Evolutionary conservation across 2,888 invertebrate genomes (phyloP).

Genomic region (Tachystola acroxantha): DNA sequence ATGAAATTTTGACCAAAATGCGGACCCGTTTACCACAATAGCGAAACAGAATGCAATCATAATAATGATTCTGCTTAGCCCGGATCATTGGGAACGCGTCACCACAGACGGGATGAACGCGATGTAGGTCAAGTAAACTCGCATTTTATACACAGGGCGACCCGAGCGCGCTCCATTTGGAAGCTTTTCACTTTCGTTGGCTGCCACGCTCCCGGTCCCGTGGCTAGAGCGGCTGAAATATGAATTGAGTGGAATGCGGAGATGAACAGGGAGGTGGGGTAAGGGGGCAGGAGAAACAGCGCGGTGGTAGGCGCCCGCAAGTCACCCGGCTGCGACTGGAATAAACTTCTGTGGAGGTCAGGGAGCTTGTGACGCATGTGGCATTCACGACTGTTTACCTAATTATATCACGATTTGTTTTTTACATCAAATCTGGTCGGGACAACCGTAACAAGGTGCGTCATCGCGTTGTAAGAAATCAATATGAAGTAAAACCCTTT

Average conservation of each 20-base stretch:
- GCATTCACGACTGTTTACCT: constrained; percentile 19
- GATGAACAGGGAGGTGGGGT: constrained; percentile 14
- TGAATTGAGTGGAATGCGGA: constrained; percentile 21
- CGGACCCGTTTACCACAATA: too few relatives aligned
- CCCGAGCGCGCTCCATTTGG: constrained; percentile 21
- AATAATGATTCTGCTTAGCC: too few relatives aligned
- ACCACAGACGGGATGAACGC: constrained; percentile 2
- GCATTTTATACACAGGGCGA: constrained; percentile 11
- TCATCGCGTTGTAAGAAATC: too few relatives aligned
- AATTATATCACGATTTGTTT: constrained; percentile 13
- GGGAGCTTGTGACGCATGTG: constrained; percentile 23
- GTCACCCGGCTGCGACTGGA: constrained; percentile 18
- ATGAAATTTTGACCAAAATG: too few relatives aligned
- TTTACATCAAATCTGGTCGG: too few relatives aligned
- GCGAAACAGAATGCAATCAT: too few relatives aligned
- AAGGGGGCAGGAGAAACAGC: constrained; percentile 13
- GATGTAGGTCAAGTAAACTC: constrained; percentile 23
- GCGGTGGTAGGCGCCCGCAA: constrained; percentile 10
- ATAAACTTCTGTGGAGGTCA: constrained; percentile 26
- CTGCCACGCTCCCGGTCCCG: constrained; percentile 17
- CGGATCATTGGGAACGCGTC: background rate
- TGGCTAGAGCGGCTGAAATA: constrained; percentile 20
- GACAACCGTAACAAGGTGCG: too few relatives aligned
- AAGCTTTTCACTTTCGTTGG: constrained; percentile 25
- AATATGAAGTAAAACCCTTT: too few relatives aligned